These are phyloP conservation scores for Xenopus petersii DNA, from an alignment of 2,797 vertebrate genomes.

Conservation along the genomic window DNA sequence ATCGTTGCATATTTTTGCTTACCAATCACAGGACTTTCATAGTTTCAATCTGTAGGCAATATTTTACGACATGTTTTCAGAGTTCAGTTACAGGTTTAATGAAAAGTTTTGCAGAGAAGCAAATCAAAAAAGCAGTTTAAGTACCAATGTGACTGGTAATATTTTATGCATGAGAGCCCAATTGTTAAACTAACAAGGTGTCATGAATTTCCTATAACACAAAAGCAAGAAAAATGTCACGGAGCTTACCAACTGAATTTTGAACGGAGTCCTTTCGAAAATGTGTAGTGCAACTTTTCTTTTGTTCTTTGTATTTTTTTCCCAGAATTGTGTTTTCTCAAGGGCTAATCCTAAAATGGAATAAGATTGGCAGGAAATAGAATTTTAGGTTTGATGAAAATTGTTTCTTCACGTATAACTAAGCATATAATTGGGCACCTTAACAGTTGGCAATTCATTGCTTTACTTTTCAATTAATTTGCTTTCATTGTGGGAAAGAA, in stretches of 20 bases:
- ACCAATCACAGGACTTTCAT: constrained; percentile 9
- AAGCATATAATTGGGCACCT: neutral
- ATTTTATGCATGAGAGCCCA: constrained; percentile 28
- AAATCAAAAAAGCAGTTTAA: constrained; percentile 30
- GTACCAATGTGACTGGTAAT: constrained; percentile 26
- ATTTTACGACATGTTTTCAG: constrained; percentile 17
- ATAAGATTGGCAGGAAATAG: neutral
- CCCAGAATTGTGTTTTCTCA: constrained; percentile 52
- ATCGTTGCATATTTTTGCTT: neutral
- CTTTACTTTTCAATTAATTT: too few species aligned
- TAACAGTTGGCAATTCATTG: too few species aligned
- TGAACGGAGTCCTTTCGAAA: constrained; percentile 37
- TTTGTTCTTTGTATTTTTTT: constrained; percentile 54
- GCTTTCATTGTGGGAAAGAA: too few species aligned
- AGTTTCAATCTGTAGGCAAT: constrained; percentile 16
- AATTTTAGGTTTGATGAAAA: neutral
- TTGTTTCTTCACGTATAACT: neutral
- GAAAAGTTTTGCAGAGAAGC: constrained; percentile 16
- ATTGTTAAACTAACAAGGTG: constrained; percentile 8
- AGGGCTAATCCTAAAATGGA: constrained; percentile 29
- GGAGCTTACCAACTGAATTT: constrained; percentile 51
- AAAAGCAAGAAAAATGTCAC: constrained; percentile 22
- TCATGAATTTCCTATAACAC: constrained; percentile 34
- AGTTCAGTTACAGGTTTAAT: constrained; percentile 23
- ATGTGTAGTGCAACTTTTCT: constrained; percentile 52